Base-by-base conservation (phyloP, 2,113 vertebrate species). In the Phrynosoma platyrhinos region DNA sequence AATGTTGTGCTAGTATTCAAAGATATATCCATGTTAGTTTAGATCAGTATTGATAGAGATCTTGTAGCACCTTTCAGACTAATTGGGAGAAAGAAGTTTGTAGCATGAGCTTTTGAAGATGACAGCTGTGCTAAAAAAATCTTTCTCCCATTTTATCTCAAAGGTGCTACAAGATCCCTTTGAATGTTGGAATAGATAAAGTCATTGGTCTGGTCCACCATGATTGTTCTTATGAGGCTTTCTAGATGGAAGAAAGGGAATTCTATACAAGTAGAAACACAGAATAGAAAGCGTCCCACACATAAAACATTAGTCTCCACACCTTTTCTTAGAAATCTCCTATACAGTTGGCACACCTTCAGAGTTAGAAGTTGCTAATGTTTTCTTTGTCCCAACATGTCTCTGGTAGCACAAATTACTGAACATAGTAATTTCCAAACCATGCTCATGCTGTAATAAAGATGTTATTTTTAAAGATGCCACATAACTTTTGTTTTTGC, bases 281-380 rank as follows among this genome's bases (percentile, higher is more conserved):
- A 64, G 23, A 30, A 10, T 25, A 58, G 55, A 9, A 75, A 85
- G 76, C 30, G 13, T 3, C 62, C 62, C 42, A 6, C 72, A 85
- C 23, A 23, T 27, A 16, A 42, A 30, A 30, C 25, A 9, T 71
- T 62, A 62, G 30, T 23, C 58, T 52, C 83, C 64, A 27, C 14
- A 40, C 32, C 66, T 10, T 14, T 78, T 79, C 76, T 79, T 84
- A 88, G 82, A 47, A 82, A 69, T 72, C 36, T 72, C 4, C 75
- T 79, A 7, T 53, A 30, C 79, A 58, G 64, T 78, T 40, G 69
- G 9, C 64, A 30, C n/a, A 72, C 7, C 32, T 69, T 27, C 25
- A 13, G 27, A 16, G 36, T 32, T 32, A 79, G 27, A 36, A 53
- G 25, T 10, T 7, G 47, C 27, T 74, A 36, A 58, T 74, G 30